Evolutionary conservation across 2,888 invertebrate species (phyloP), one percentile per base, ranked within the genome.

Genomic region (Dromius quadrimaculatus): DNA sequence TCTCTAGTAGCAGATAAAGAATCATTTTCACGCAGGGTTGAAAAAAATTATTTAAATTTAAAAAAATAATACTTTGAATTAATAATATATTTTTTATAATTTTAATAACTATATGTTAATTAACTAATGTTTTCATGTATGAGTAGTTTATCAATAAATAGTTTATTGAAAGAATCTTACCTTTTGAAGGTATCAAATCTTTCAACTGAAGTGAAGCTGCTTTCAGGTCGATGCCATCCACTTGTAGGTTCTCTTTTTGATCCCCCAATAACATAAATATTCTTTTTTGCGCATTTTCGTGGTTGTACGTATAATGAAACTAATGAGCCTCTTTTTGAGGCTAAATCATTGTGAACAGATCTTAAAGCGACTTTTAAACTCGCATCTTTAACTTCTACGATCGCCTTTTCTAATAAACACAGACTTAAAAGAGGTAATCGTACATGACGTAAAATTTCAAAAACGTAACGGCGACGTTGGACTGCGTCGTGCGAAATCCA

Each of bases 261-360:
- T 9, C 97, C 97, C 19, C 97, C 97, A 73, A 94, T 92, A 47
- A 97, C 89, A 77, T 93, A 90, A 73, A 97, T 91, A 78, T 92
- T 90, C 80, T 95, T 95, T 73, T 94, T 92, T 0, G 95, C 94
- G 79, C 93, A 90, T 74, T 91, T 88, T 4, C 96, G 87, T 0
- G 95, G 95, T 78, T 91, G 90, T 22, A 90, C 91, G 13, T 89
- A 86, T 74, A 93, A 81, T 15, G 92, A 87, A 66, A 94, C 93
- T 70, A 94, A 82, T 76, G 91, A 92, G 2, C 92, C 92, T 68
- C 91, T 89, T 74, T 90, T 89, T 0, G 88, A 88, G 73, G 88
- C 87, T 82, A 94, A 87, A 82, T 94, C 94, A 73, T 89, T 89
- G 78, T 90, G 87, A 73, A 93, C 89, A 19, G 92, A 93, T 34